These are phyloP conservation scores for Clostera curtula DNA, from an alignment of 2,888 invertebrate species.

Conservation along the genomic window DNA sequence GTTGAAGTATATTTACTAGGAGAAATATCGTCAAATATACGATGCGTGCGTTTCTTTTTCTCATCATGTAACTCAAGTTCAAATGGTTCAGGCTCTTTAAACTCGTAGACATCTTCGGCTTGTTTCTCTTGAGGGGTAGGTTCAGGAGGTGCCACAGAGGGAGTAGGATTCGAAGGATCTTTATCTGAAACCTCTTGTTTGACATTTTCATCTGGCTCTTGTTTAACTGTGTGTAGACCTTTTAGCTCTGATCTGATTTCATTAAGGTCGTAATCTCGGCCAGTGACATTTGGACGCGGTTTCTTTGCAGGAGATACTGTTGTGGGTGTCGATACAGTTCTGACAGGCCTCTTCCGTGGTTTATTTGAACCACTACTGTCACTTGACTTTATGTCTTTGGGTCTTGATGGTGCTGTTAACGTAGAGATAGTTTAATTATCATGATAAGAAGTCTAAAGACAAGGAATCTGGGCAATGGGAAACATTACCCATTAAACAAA, in stretches of 20 bases:
- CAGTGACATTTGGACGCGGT: slow-evolving; percentile 38
- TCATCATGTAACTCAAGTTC: slow-evolving; percentile 84
- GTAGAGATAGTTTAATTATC: slow-evolving; percentile 2
- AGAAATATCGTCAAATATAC: slow-evolving; percentile 69
- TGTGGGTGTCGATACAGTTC: slow-evolving; percentile 48
- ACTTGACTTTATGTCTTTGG: slow-evolving; percentile 57
- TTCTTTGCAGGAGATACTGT: slow-evolving; percentile 53
- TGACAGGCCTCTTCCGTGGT: slow-evolving; percentile 53
- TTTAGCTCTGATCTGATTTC: slow-evolving; percentile 90
- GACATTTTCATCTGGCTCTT: slow-evolving; percentile 51
- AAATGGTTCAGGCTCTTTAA: slow-evolving; percentile 92
- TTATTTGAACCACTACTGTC: slow-evolving; percentile 60
- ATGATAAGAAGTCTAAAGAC: slow-evolving; percentile 1
- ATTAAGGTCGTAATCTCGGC: slow-evolving; percentile 86
- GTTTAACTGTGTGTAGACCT: slow-evolving; percentile 77
- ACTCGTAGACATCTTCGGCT: slow-evolving; percentile 86
- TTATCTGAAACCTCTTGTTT: slow-evolving; percentile 46
- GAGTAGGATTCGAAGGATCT: slow-evolving; percentile 24
- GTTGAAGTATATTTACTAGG: slow-evolving; percentile 65
- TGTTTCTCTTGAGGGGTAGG: slow-evolving; percentile 50
- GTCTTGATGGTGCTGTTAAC: slow-evolving; percentile 42
- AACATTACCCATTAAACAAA: too few species aligned
- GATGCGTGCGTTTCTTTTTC: slow-evolving; percentile 66
- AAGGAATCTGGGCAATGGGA: too few species aligned
- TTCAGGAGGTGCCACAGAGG: slow-evolving; percentile 29